Base-by-base conservation (phyloP, 2,888 invertebrate species). In the Dynastes grantii region DNA sequence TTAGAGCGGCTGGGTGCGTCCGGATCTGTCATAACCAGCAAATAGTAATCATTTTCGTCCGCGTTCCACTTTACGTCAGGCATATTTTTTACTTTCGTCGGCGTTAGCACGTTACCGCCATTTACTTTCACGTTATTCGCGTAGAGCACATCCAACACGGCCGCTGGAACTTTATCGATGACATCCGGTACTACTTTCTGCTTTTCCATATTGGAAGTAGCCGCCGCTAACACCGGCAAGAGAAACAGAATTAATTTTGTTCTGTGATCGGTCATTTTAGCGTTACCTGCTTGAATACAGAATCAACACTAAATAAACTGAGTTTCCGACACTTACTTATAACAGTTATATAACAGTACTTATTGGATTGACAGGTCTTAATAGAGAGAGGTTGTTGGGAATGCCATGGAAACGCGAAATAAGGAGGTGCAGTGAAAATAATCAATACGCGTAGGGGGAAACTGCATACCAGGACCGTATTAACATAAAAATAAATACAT, bases 1-100 rank as follows among this genome's bases (percentile, higher is more conserved):
- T 91, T 91, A 81, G 90, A 89, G 37, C 95, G 90, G 83, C 93
- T 94, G 8, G 95, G 95, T 0, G 95, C 95, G 88, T 96, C 95
- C 0, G 95, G 95, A 88, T 96, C 95, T 0, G 85, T 88, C 91
- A 92, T 90, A 37, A 89, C 90, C 29, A 92, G 83, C 0, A 85
- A 82, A 78, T 88, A 88, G 49, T 84, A 85, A 4, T 82, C 76
- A 37, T 81, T 83, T 55, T 84, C 81, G 16, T 86, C 86, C 1
- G 83, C 82, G 5, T 78, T 67, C 83, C 87, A 88, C 70, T 84
- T 85, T 4, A 88, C 84, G 32, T 80, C 82, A 0, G 88, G 88
- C 8, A 80, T 70, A 73, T 85, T 81, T 82, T 86, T 85, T 0
- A 86, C 86, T 79, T 85, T 82, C 2, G 83, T 83, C 5, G 86